Evolutionary conservation across 1,140 invertebrate genomes (phyloP), one percentile per base, ranked within the genome.

Genomic region (Cecropterus lyciades): DNA sequence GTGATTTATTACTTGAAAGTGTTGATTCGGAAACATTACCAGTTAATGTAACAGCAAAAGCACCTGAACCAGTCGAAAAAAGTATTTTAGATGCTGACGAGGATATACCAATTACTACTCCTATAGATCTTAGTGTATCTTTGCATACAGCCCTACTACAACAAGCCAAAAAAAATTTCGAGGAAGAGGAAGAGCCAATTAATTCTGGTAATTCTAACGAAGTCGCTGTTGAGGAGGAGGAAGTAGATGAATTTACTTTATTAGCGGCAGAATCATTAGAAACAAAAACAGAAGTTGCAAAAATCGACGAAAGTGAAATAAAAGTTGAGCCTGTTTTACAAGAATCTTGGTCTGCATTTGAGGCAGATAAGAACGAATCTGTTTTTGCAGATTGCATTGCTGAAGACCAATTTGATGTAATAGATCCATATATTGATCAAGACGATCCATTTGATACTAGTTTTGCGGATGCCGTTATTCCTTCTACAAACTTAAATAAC

Each of bases 371-470:
- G 11, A 98, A 97, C 75, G 96, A 97, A 80, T 96, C 96, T 15
- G 94, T 96, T 24, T 97, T 97, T 90, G 96, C 95, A 1, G 95
- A 96, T 57, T 95, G 95, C 75, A 94, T 97, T 65, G 89, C 96
- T 33, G 88, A 91, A 83, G 89, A 92, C 70, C 84, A 92, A 72
- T 75, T 89, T 67, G 88, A 91, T 73, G 80, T 89, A 7, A 52
- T 86, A 65, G 87, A 90, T 72, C 85, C 83, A 1, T 91, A 90
- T 65, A 53, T 86, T 56, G 84, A 84, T 72, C 76, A 86, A 76
- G 82, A 90, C 70, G 97, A 97, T 94, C 97, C 97, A 0, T 98
- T 98, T 79, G 97, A 98, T 80, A 98, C 97, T 8, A 95, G 95
- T 48, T 97, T 97, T 91, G 96, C 95, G 0, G 95, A 96, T 40